phyloP scores from a whole-genome alignment of 2,113 vertebrate genomes.

The Hemibagrus wyckioides region DNA sequence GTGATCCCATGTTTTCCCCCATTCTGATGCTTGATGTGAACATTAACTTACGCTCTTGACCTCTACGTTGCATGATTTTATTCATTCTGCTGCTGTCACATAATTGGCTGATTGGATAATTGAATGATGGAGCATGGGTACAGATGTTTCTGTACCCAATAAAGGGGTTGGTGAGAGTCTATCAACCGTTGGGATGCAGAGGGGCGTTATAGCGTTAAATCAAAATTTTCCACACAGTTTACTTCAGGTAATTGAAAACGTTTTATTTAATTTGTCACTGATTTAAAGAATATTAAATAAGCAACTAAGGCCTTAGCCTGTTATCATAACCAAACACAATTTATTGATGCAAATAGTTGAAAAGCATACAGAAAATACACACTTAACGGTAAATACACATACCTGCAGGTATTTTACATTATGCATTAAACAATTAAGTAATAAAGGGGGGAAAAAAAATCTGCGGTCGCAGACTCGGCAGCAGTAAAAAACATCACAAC shows the following conservation, averaged over 20 bases:
- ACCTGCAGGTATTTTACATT: constrained; percentile 81
- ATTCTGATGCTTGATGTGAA: background rate
- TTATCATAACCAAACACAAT: constrained; percentile 75
- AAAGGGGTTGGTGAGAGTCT: background rate
- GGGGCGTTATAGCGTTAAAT: background rate
- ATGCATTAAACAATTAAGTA: constrained; percentile 80
- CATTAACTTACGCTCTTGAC: background rate
- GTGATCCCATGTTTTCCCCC: background rate
- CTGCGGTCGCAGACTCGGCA: constrained; percentile 1
- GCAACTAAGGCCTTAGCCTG: constrained; percentile 30
- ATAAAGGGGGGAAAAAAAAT: constrained; percentile 63
- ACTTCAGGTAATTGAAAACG: background rate
- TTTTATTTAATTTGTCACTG: constrained; percentile 35
- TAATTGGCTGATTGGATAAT: background rate
- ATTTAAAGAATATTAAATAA: constrained; percentile 42
- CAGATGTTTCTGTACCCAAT: background rate
- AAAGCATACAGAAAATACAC: constrained; percentile 93
- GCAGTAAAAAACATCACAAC: constrained; percentile 42
- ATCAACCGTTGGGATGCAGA: background rate
- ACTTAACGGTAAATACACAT: constrained; percentile 81
- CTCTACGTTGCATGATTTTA: background rate
- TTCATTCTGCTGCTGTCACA: background rate
- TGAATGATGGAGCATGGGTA: background rate
- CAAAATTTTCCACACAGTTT: background rate
- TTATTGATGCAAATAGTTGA: constrained; percentile 88